These are phyloP conservation scores for Coptodon rendalli DNA, from an alignment of 2,113 vertebrate genomes.

Conservation along the genomic window DNA sequence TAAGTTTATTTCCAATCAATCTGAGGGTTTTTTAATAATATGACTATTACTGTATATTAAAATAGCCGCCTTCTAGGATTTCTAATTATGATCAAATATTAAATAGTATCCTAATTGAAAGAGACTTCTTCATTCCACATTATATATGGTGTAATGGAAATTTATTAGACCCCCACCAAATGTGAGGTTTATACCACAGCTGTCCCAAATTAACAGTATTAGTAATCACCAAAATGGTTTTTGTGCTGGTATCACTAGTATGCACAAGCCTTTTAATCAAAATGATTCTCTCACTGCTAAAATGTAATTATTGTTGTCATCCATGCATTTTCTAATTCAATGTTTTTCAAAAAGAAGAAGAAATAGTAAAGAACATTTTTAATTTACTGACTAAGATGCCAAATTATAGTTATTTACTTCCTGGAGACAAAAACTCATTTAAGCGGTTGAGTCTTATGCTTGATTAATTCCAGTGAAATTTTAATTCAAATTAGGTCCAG, in stretches of 20 bases:
- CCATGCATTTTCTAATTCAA: neutral
- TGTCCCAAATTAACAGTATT: neutral
- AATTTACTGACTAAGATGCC: neutral
- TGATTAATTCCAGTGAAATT: neutral
- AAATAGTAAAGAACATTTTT: neutral
- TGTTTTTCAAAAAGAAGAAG: neutral
- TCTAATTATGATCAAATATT: neutral
- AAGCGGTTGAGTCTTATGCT: neutral
- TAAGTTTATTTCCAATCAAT: neutral
- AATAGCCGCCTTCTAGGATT: neutral
- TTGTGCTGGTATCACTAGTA: neutral
- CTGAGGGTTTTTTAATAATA: neutral
- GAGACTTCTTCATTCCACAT: neutral
- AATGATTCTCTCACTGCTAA: neutral
- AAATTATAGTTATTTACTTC: neutral
- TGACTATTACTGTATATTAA: neutral
- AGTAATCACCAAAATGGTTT: neutral
- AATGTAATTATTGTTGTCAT: neutral
- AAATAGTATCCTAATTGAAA: neutral
- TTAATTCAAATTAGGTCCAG: neutral
- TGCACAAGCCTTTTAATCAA: neutral
- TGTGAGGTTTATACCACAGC: neutral
- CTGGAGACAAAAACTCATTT: neutral
- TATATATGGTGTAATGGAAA: neutral
- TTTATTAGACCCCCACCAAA: neutral